Conservation (phyloP, 2,888 invertebrate species). For the Junonia oenone region DNA sequence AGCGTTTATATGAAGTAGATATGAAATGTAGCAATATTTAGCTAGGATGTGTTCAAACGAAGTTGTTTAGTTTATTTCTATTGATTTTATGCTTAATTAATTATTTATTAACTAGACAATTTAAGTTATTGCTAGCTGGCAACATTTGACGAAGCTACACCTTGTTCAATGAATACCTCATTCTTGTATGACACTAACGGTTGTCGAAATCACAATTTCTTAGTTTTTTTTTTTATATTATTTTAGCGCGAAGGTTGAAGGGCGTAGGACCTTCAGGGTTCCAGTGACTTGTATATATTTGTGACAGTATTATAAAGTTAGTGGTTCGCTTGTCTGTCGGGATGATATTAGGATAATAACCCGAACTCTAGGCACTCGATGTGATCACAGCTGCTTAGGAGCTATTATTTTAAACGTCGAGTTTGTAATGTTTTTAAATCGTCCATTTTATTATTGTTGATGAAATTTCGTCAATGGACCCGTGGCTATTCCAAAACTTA, state of each 20-base stretch:
- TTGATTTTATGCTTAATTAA: slow-evolving; percentile 67
- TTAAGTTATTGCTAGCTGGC: slow-evolving; percentile 24
- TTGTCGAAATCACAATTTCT: slow-evolving; percentile 47
- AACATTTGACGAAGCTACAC: slow-evolving; percentile 37
- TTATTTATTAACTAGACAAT: slow-evolving; percentile 51
- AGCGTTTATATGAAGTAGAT: slow-evolving; percentile 65
- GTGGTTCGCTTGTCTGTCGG: slow-evolving; percentile 28
- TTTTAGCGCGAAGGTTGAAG: slow-evolving; percentile 19
- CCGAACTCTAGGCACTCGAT: background rate
- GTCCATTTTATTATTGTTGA: background rate
- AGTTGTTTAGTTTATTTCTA: slow-evolving; percentile 49
- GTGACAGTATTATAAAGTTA: slow-evolving; percentile 60
- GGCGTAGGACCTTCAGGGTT: slow-evolving; percentile 17
- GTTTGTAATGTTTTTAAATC: background rate
- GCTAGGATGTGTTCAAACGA: slow-evolving; percentile 76
- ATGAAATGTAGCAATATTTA: slow-evolving; percentile 67
- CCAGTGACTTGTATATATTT: slow-evolving; percentile 37
- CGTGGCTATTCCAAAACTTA: background rate
- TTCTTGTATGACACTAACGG: slow-evolving; percentile 40
- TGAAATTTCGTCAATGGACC: background rate
- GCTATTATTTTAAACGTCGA: slow-evolving; percentile 1
- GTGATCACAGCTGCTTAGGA: slow-evolving; percentile 10
- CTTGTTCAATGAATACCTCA: slow-evolving; percentile 48
- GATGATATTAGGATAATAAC: slow-evolving; percentile 10
- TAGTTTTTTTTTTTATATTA: background rate